Evolutionary conservation across 64 coral and sea anemone genomes (phyloP), one percentile per base, ranked within the genome.

Genomic region (Actinia tenebrosa): DNA sequence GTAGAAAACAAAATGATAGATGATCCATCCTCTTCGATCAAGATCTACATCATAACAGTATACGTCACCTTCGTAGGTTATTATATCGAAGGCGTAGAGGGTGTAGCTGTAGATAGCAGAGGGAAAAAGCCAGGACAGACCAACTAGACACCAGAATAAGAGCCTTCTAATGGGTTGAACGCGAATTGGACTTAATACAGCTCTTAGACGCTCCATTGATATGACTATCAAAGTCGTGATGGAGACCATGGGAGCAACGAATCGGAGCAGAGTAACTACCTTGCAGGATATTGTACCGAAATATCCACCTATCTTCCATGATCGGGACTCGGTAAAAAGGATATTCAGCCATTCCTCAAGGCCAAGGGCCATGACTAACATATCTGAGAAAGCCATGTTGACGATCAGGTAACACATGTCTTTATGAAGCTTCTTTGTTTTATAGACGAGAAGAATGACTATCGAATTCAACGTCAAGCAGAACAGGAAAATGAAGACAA

Each of bases 331-430:
- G 18, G 42, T 50, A 5, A 81, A 81, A 1, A 81, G 79, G 42
- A 50, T 50, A 20, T 50, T 81, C 43, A 81, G 3, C 79, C 79
- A 81, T 50, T 81, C 79, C 46, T 53, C 14, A 23, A 81, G 42
- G 17, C 79, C 44, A 47, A 81, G 79, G 3, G 79, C 5, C 50
- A 81, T 22, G 45, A 81, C 79, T 5, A 81, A 20, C 43, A 81
- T 81, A 45, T 81, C 79, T 18, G 79, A 45, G 1, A 81, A 44
- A 3, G 79, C 79, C 50, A 81, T 81, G 79, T 81, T 81, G 3
- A 53, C 79, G 44, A 81, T 81, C n/a, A 81, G 18, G 20, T 81
- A 81, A 16, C 79, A 47, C 79, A 81, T 81, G 18, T 81, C 44
- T 23, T 81, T 81, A n/a, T 53, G 79, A 3, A 81, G 79, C 79